Evolutionary conservation across 2,888 invertebrate genomes (phyloP).

Genomic region (Amphipoea oculea): DNA sequence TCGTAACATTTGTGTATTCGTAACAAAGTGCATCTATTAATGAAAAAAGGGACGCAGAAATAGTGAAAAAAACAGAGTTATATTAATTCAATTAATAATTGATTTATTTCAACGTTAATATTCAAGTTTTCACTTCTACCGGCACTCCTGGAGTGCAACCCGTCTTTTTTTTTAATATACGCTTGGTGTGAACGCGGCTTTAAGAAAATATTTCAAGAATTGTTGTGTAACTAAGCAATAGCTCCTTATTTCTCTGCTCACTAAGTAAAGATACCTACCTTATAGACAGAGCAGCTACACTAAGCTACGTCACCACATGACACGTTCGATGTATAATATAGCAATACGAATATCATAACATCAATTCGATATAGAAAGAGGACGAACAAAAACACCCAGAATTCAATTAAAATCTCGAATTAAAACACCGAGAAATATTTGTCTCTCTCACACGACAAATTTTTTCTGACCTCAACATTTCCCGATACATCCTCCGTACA

Average conservation of each 20-base stretch:
- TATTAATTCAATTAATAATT: too few relatives aligned
- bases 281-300: not conserved
- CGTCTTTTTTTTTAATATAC: not conserved
- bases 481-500: constrained; percentile 29
- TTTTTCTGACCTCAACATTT: constrained; percentile 36
- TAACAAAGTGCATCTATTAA: too few relatives aligned
- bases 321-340: not conserved
- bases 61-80: too few relatives aligned
- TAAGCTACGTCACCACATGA: not conserved
- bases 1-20: too few relatives aligned
- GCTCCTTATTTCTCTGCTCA: not conserved
- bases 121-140: too few relatives aligned
- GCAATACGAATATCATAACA: not conserved
- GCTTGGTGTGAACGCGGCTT: not conserved
- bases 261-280: not conserved
- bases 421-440: not conserved
- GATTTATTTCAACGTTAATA: too few relatives aligned
- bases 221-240: not conserved
- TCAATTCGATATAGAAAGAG: not conserved
- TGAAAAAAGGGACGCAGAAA: too few relatives aligned
- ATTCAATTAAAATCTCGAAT: constrained; percentile 2
- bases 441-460: not conserved
- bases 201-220: not conserved
- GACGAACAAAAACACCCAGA: not conserved
- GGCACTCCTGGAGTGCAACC: too few relatives aligned